Evolutionary conservation across 2,888 invertebrate genomes (phyloP).

Genomic region (Drosophila cyrtoloma): DNA sequence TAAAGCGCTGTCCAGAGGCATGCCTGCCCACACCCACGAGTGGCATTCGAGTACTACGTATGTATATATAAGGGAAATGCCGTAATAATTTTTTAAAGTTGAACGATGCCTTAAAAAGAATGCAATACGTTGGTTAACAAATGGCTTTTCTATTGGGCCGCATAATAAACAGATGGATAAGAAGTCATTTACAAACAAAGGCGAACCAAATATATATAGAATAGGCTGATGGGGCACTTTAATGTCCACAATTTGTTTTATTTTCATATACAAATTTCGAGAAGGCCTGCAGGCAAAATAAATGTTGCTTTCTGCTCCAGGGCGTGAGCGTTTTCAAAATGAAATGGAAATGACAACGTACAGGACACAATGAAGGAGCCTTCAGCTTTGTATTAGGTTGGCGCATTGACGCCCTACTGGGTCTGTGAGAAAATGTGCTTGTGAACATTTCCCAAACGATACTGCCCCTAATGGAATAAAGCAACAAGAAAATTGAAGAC

Average conservation of each 20-base stretch:
- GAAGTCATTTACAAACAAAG: slow-evolving; percentile 68
- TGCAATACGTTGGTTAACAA: slow-evolving; percentile 41
- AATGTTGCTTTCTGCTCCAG: slow-evolving; percentile 58
- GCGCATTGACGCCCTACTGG: slow-evolving; percentile 13
- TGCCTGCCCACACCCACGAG: background rate
- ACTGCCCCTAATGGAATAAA: slow-evolving; percentile 58
- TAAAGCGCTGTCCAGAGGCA: slow-evolving; percentile 36
- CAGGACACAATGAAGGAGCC: slow-evolving; percentile 52
- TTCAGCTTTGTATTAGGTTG: slow-evolving; percentile 25
- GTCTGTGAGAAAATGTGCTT: slow-evolving; percentile 54
- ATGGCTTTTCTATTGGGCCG: slow-evolving; percentile 63
- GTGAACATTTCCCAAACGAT: slow-evolving; percentile 45
- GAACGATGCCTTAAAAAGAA: slow-evolving; percentile 12
- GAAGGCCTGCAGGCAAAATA: slow-evolving; percentile 61
- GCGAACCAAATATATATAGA: slow-evolving; percentile 2
- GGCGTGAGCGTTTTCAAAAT: slow-evolving; percentile 62
- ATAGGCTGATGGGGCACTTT: slow-evolving; percentile 33
- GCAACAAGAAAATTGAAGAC: background rate
- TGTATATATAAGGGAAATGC: background rate
- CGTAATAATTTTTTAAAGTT: slow-evolving; percentile 34
- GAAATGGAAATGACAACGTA: slow-evolving; percentile 65
- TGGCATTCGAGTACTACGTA: slow-evolving; percentile 3
- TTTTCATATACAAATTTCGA: slow-evolving; percentile 53
- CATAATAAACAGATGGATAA: slow-evolving; percentile 67
- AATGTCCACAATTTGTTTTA: slow-evolving; percentile 72